Conservation (phyloP, 2,113 vertebrate genomes). For the Cinclus cinclus region DNA sequence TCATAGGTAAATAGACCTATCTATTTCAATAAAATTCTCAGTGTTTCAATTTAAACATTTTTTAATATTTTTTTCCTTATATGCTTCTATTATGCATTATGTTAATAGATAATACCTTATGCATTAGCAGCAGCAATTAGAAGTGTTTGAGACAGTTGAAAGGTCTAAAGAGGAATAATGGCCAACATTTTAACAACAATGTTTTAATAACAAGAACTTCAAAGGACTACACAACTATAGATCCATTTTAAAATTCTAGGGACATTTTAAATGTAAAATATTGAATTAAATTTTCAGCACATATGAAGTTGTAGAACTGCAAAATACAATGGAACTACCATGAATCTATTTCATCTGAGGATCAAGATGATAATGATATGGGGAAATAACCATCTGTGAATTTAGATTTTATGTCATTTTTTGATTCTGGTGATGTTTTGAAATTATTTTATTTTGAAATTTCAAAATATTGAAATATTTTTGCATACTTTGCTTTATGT, state of each 20-base stretch:
- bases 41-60: background rate
- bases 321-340: background rate
- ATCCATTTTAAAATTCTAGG: background rate
- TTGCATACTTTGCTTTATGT: background rate
- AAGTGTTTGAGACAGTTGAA: background rate
- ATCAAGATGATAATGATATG: background rate
- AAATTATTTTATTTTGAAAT: background rate
- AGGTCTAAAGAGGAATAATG: background rate
- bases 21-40: background rate
- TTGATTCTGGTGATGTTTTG: background rate
- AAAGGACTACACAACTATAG: background rate
- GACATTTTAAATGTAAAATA: background rate
- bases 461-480: background rate
- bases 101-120: background rate
- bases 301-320: background rate
- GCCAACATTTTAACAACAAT: background rate
- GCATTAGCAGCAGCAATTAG: background rate
- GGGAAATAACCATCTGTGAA: background rate
- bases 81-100: background rate
- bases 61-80: background rate
- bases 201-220: background rate
- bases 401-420: background rate
- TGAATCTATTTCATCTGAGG: background rate
- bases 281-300: background rate
- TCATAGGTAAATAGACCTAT: background rate